These are phyloP conservation scores for Mohoua ochrocephala DNA, from an alignment of 2,113 vertebrate species.

Conservation along the genomic window DNA sequence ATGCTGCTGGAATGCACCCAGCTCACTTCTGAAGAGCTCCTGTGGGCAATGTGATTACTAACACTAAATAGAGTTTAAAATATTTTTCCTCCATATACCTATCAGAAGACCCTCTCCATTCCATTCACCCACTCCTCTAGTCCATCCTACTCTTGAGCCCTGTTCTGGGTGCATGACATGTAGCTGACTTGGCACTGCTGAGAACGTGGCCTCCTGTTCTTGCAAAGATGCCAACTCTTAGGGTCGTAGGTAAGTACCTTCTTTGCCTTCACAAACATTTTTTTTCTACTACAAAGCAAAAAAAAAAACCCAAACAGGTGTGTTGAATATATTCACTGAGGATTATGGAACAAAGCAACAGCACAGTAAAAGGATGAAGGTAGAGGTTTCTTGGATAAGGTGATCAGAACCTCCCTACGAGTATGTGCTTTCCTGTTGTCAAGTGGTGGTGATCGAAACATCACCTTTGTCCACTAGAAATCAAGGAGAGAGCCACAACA, in stretches of 20 bases:
- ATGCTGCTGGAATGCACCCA: background rate
- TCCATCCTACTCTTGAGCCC: background rate
- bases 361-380: background rate
- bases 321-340: background rate
- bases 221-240: background rate
- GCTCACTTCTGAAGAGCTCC: background rate
- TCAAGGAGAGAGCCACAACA: background rate
- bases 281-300: background rate
- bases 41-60: background rate
- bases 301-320: background rate
- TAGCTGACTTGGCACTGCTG: background rate
- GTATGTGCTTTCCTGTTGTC: background rate
- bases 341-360: background rate
- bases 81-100: background rate
- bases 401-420: background rate
- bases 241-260: background rate
- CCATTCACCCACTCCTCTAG: background rate
- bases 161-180: fast-evolving
- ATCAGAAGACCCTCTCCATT: background rate
- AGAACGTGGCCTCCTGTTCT: background rate
- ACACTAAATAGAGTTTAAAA: background rate
- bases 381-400: background rate
- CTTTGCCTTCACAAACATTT: background rate
- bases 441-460: background rate
- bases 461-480: background rate